Conservation (phyloP, 2,113 vertebrate genomes). For the Pelusios castaneus region DNA sequence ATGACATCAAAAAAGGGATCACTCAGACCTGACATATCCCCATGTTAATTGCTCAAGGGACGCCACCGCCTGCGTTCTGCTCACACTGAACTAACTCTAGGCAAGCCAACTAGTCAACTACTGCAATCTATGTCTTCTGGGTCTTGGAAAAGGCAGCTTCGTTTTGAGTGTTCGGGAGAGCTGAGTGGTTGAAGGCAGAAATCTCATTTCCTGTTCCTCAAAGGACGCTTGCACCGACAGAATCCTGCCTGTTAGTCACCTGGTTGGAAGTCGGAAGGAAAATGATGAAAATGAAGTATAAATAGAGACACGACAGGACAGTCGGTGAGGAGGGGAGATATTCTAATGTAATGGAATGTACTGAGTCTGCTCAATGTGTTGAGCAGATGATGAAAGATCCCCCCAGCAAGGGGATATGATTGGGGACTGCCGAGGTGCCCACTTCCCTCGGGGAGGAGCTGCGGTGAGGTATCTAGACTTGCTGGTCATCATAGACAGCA, state of each 20-base stretch:
- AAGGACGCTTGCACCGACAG: neutral
- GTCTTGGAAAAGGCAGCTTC: neutral
- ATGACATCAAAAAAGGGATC: neutral
- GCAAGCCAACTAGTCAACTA: accelerated
- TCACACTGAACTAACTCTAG: accelerated
- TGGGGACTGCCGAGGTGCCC: neutral
- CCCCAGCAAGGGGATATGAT: neutral
- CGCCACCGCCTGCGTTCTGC: neutral
- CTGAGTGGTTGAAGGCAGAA: neutral
- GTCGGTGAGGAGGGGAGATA: neutral
- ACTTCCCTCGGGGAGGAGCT: neutral
- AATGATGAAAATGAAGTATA: neutral
- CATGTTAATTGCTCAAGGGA: neutral
- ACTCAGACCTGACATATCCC: neutral
- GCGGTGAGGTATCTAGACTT: neutral
- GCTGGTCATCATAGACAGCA: neutral
- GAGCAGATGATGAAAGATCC: accelerated
- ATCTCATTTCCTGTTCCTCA: neutral
- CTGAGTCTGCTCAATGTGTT: neutral
- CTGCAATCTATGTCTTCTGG: neutral
- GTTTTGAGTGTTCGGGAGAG: neutral
- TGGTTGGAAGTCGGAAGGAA: neutral
- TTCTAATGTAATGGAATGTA: neutral
- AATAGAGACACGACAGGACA: accelerated
- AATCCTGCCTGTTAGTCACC: neutral